Evolutionary conservation across 2,888 invertebrate species (phyloP).

Genomic region (Drosophila falleni): DNA sequence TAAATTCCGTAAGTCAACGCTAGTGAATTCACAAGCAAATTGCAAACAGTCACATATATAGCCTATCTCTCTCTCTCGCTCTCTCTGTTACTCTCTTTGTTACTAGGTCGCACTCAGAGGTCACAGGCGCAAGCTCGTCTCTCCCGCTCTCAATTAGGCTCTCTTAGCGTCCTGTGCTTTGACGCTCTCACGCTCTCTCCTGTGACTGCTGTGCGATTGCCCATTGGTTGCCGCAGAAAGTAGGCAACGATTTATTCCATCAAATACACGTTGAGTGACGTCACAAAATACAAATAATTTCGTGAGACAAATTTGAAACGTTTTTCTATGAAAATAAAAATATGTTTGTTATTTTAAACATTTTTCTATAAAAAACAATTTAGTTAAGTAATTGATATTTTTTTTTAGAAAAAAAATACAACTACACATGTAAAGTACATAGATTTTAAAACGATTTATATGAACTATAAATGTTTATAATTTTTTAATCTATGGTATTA

Average conservation of each 20-base stretch:
- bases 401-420: too few relatives aligned
- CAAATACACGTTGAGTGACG: conserved; percentile 20
- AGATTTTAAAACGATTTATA: too few relatives aligned
- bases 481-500: too few relatives aligned
- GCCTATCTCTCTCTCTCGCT: conserved; percentile 1
- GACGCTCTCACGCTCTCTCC: conserved; percentile 12
- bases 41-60: conserved; percentile 14
- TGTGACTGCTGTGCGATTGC: conserved; percentile 4
- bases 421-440: too few relatives aligned
- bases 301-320: neutral
- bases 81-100: conserved; percentile 5
- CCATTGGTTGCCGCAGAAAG: conserved; percentile 9
- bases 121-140: conserved; percentile 46
- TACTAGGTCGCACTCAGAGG: conserved; percentile 42
- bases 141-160: neutral
- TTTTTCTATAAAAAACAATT: neutral
- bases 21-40: conserved; percentile 30
- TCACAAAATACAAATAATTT: conserved; percentile 21
- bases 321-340: neutral
- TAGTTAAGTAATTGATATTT: too few relatives aligned
- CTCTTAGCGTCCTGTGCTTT: conserved; percentile 9
- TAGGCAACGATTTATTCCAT: conserved; percentile 15
- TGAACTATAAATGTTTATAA: too few relatives aligned
- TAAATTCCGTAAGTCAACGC: conserved; percentile 61
- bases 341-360: neutral